Base-by-base conservation (phyloP, 2,113 vertebrate genomes). In the Mandrillus leucophaeus region DNA sequence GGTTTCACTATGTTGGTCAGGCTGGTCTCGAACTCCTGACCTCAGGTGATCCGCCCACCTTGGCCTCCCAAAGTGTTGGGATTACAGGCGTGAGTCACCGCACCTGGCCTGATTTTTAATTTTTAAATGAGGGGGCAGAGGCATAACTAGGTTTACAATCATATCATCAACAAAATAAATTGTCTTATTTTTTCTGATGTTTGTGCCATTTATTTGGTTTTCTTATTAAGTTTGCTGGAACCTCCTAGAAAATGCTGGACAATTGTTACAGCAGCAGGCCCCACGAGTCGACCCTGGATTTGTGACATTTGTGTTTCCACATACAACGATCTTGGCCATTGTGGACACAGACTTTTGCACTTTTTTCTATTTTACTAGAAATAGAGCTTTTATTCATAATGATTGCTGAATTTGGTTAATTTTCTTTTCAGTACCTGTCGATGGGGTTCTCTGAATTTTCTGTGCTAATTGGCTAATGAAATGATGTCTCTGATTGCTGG, bases 401-500 rank as follows among this genome's bases (percentile, higher is more conserved):
- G 22, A n/a, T 32, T 11, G 76, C 87, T 45, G 52, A 25, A 2
- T 40, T 20, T 48, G 40, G 4, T n/a, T 48, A 27, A 32, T 2
- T 20, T 75, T 90, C 57, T 64, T 30, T 38, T 40, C 18, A 16
- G 13, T 5, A 7, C 18, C 14, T 14, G 11, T 25, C 0, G 48
- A 18, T n/a, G n/a, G 52, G 80, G 32, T 52, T 88, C 57, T 80
- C 18, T 3, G 18, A 17, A 8, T 55, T 35, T 38, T 66, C 83
- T 27, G 32, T 70, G 55, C 38, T 35, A 0, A 20, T n/a, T 45
- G 68, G 38, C 38, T 35, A 3, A 1, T 17, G 48, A 14, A 40
- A 1, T 25, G 2, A 11, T 2, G 9, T 16, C 3, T 14, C 9
- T n/a, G 2, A 0, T 23, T 3, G 1, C 0, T 8, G n/a, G 55